Percentiles rank a stretch among this genome's conserved stretches.
Conservation (phyloP, 92 coral and sea anemone genomes). For the Porites divaricata region DNA sequence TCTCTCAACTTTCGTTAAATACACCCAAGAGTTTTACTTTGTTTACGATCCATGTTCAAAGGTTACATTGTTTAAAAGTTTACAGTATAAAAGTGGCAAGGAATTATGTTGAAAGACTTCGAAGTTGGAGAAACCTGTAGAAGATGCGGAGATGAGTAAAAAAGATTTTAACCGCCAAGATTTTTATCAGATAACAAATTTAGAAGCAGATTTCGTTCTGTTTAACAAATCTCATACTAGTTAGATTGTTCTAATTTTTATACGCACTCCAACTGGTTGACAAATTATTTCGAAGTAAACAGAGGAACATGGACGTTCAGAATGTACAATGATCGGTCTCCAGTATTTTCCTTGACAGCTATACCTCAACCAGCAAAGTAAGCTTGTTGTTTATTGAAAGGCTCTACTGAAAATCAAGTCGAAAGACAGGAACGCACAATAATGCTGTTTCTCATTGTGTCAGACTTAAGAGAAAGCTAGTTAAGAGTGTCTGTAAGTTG, state of each 20-base stretch:
- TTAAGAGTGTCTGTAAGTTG: conserved; percentile 26
- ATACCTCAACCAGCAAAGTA: too few relatives aligned
- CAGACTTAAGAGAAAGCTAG: conserved; percentile 18
- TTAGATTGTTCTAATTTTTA: not conserved
- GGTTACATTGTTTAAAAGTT: not conserved
- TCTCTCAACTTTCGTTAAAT: not conserved
- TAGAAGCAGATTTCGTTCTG: not conserved
- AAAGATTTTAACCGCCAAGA: not conserved
- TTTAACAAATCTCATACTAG: conserved; percentile 24
- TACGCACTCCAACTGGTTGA: not conserved
- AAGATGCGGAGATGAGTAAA: not conserved
- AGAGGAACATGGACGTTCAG: too few relatives aligned
- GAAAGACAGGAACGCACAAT: not conserved
- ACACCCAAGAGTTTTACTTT: not conserved
- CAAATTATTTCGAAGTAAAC: too few relatives aligned
- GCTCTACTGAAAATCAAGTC: not conserved
- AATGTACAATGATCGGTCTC: not conserved
- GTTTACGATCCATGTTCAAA: not conserved
- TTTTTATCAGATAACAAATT: not conserved
- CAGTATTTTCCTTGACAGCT: too few relatives aligned
- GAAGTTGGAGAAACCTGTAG: not conserved
- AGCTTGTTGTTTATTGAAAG: not conserved
- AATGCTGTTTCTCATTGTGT: not conserved
- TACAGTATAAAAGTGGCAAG: not conserved
- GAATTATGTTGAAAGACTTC: not conserved